These are phyloP conservation scores for Meteorus cinctellus DNA, from an alignment of 2,888 invertebrate genomes.

Conservation along the genomic window DNA sequence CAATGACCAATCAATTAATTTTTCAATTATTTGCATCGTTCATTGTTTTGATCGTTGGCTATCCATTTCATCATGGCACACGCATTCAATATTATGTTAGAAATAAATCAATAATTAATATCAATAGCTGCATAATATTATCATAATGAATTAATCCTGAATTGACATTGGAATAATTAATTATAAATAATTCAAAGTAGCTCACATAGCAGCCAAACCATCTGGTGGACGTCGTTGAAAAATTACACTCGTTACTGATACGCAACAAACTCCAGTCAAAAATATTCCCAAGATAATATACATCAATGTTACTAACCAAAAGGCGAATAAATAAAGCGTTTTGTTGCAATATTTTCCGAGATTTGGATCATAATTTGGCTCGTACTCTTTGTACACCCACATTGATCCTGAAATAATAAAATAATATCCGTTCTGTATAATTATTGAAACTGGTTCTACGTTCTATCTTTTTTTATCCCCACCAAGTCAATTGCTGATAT, in stretches of 20 bases:
- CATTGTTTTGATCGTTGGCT: not conserved
- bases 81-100: not conserved
- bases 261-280: conserved; percentile 76
- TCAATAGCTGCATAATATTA: no score
- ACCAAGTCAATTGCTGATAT: not conserved
- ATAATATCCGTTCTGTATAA: not conserved
- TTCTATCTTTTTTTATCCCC: no score
- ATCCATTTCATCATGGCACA: not conserved
- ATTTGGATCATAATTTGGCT: conserved; percentile 76
- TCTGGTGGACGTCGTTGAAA: conserved; percentile 66
- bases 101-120: no score
- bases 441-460: no score
- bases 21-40: not conserved
- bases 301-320: conserved; percentile 80
- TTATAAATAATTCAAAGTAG: not conserved
- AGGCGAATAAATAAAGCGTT: conserved; percentile 81
- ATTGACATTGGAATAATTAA: conserved; percentile 13
- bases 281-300: conserved; percentile 77
- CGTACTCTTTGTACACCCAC: conserved; percentile 81
- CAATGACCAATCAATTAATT: not conserved
- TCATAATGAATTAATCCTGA: not conserved
- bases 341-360: conserved; percentile 78
- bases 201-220: conserved; percentile 37
- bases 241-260: conserved; percentile 75
- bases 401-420: conserved; percentile 76